Evolutionary conservation across 2,113 vertebrate species (phyloP), one percentile per base, ranked within the genome.

Genomic region (Hemibagrus wyckioides): DNA sequence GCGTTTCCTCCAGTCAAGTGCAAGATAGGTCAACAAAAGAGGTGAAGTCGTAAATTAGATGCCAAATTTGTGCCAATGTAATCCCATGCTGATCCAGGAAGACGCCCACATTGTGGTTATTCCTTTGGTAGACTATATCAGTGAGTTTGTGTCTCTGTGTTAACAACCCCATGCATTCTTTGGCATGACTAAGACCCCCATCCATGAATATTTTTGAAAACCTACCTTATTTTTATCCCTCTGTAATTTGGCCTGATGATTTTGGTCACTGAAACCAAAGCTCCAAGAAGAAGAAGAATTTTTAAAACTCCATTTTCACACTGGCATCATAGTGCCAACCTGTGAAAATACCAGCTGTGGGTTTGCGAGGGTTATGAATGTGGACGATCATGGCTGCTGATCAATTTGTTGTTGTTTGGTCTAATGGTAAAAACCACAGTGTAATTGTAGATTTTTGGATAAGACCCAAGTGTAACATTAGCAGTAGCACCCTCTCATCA

Each of bases 1-100:
- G 76, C 17, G 14, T 39, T 61, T 56, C 56, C 7, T 75, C 44
- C 21, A 52, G 69, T 65, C 82, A 61, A 69, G 71, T 77, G 44
- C 25, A 48, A 85, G 41, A 63, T 56, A 17, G 44, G 50, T 85
- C 82, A 85, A 79, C 50, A 82, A 71, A 73, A 73, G 80, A 67
- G 67, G 65, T 79, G 85, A 89, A 85, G 50, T 61, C 84, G 85
- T 83, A 65, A 87, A 83, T 81, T 83, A 85, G 80, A 86, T 90
- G 87, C 88, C 44, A 0, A 48, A 48, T 90, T 85, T 88, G 83
- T 73, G 54, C 73, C 84, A 81, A 28, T 69, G 59, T 90, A 90
- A 92, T 90, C 57, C 63, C 80, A 76, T 85, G 82, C 90, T 88
- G 88, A 91, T 91, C 84, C 88, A 88, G 75, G 59, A 48, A 83